A percentile compares a stretch with the other conserved stretches of the same genome.
These are phyloP conservation scores for Galemys pyrenaicus DNA, from an alignment of 2,113 vertebrate genomes.

Conservation along the genomic window DNA sequence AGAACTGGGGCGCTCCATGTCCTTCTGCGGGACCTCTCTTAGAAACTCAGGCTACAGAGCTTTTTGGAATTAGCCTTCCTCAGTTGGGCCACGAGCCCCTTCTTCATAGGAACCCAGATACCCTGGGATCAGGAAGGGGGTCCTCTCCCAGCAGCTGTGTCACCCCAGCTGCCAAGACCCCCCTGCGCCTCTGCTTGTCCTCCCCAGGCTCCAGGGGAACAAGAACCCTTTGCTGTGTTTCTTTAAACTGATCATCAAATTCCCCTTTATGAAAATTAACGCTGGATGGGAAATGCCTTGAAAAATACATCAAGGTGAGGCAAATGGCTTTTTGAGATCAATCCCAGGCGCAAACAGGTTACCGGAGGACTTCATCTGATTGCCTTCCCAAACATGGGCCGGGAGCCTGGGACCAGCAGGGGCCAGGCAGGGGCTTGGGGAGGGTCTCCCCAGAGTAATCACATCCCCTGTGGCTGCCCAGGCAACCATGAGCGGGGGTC, in stretches of 20 bases:
- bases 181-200: neutral
- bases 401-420: neutral
- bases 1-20: rapidly evolving
- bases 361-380: neutral
- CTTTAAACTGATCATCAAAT: slow-evolving; percentile 75
- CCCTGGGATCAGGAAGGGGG: too few species aligned
- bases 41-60: neutral
- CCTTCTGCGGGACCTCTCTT: too few species aligned
- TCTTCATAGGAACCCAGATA: neutral
- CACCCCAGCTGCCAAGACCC: neutral
- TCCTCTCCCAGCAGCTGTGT: neutral
- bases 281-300: slow-evolving; percentile 67
- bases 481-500: slow-evolving; percentile 41
- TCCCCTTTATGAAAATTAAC: slow-evolving; percentile 75
- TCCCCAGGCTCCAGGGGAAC: slow-evolving; percentile 8
- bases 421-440: slow-evolving; percentile 43
- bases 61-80: too few species aligned
- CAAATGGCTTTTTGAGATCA: slow-evolving; percentile 78
- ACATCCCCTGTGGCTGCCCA: slow-evolving; percentile 74
- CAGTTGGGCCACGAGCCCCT: too few species aligned
- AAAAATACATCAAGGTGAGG: slow-evolving; percentile 81
- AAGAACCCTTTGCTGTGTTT: slow-evolving; percentile 40
- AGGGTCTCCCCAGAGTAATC: slow-evolving; percentile 77
- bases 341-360: slow-evolving; percentile 50
- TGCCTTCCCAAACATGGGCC: too few species aligned